Percentiles rank a stretch among this genome's conserved stretches.
phyloP scores from a whole-genome alignment of 2,797 vertebrate genomes.

The Cercopithecus petaurista region DNA sequence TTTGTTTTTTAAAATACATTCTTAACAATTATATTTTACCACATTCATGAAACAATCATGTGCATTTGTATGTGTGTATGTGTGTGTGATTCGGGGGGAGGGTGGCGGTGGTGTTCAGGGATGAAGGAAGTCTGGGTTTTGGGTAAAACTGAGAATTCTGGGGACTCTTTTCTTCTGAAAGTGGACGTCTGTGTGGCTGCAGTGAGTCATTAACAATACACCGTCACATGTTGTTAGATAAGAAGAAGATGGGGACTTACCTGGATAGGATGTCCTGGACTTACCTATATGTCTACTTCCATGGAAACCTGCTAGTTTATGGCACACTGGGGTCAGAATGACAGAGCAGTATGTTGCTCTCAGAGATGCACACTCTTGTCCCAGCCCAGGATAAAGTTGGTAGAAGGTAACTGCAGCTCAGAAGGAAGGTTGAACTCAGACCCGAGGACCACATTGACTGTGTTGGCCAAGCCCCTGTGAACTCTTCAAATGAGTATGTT shows the following conservation, averaged over 20 bases:
- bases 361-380: not conserved
- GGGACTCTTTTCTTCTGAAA: conserved; percentile 41
- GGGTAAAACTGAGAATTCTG: conserved; percentile 41
- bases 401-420: not conserved
- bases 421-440: not conserved
- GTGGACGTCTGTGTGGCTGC: not conserved
- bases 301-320: not conserved
- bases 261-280: conserved; percentile 30
- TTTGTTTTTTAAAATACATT: not conserved
- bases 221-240: not conserved
- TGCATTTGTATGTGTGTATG: not conserved
- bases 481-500: not conserved
- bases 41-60: not conserved
- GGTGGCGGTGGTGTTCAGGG: not conserved
- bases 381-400: not conserved
- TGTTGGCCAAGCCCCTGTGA: not conserved
- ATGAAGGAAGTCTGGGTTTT: conserved; percentile 26
- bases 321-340: too few relatives aligned
- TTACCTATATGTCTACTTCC: not conserved
- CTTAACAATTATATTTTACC: not conserved
- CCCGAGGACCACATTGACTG: not conserved
- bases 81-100: not conserved
- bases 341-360: not conserved
- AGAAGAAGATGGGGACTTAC: not conserved
- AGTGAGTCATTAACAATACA: conserved; percentile 23